Conservation (phyloP, 2,888 invertebrate genomes). For the Heliconius erato region DNA sequence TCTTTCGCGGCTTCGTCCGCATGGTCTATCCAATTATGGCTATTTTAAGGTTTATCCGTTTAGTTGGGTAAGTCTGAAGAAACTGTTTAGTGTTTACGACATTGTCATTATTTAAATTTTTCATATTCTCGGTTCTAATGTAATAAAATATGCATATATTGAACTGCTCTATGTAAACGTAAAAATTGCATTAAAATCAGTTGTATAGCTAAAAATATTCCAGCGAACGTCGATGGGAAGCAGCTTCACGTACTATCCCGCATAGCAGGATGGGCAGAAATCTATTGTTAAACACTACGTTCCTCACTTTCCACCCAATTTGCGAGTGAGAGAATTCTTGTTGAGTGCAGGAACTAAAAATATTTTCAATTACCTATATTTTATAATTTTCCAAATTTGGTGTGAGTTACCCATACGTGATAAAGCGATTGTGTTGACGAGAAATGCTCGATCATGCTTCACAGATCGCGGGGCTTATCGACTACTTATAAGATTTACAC, state of each 20-base stretch:
- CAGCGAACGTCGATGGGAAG: background rate
- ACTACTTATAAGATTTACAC: slow-evolving; percentile 23
- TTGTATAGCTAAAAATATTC: too few species aligned
- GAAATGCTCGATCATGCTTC: slow-evolving; percentile 25
- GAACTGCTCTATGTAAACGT: background rate
- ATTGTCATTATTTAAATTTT: background rate
- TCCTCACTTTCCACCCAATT: too few species aligned
- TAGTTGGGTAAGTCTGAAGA: too few species aligned
- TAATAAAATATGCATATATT: background rate
- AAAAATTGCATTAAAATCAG: background rate
- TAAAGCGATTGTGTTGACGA: background rate
- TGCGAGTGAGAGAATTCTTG: too few species aligned
- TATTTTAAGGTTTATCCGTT: too few species aligned
- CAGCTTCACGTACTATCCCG: too few species aligned
- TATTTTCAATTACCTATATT: background rate
- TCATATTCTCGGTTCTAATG: background rate
- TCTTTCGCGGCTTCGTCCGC: too few species aligned
- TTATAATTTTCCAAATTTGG: background rate
- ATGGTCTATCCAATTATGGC: too few species aligned
- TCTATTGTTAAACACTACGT: too few species aligned
- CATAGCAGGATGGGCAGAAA: too few species aligned
- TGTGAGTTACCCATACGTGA: slow-evolving; percentile 3
- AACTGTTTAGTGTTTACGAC: too few species aligned
- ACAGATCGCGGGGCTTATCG: slow-evolving; percentile 24
- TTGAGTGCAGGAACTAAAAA: too few species aligned